Evolutionary conservation across 2,797 vertebrate genomes (phyloP).

Genomic region (Cygnus olor): DNA sequence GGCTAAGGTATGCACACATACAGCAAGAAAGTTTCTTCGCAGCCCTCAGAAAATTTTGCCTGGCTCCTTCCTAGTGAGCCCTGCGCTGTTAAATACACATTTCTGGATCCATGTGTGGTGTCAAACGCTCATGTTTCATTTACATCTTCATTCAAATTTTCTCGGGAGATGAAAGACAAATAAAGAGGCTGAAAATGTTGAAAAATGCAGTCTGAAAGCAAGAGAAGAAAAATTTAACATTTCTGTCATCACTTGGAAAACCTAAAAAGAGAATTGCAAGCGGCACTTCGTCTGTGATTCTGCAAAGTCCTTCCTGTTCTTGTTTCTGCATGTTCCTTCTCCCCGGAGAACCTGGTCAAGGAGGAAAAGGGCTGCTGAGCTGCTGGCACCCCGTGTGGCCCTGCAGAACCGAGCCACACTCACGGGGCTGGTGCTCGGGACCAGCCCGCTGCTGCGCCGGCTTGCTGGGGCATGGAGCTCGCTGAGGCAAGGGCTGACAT

Average conservation of each 20-base stretch:
- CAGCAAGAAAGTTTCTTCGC: neutral
- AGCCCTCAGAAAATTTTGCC: neutral
- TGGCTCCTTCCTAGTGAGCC: neutral
- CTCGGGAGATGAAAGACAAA: neutral
- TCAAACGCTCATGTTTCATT: neutral
- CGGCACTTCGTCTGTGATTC: neutral
- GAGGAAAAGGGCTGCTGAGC: neutral
- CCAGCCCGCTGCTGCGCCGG: neutral
- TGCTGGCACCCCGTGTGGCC: neutral
- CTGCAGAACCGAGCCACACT: neutral
- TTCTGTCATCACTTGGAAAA: conserved; percentile 15
- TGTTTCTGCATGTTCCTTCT: neutral
- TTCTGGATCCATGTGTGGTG: neutral
- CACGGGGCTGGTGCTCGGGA: neutral
- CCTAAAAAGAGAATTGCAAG: neutral
- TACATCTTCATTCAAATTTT: neutral
- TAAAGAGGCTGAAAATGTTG: neutral
- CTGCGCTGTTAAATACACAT: neutral
- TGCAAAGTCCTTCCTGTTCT: neutral
- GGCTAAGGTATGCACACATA: neutral
- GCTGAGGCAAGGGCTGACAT: neutral
- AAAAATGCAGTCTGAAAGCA: conserved; percentile 9
- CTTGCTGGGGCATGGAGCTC: neutral
- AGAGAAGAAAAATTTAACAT: neutral
- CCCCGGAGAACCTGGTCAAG: neutral